These are phyloP conservation scores for Caranx ignobilis DNA, from an alignment of 2,113 vertebrate genomes.

Conservation along the genomic window DNA sequence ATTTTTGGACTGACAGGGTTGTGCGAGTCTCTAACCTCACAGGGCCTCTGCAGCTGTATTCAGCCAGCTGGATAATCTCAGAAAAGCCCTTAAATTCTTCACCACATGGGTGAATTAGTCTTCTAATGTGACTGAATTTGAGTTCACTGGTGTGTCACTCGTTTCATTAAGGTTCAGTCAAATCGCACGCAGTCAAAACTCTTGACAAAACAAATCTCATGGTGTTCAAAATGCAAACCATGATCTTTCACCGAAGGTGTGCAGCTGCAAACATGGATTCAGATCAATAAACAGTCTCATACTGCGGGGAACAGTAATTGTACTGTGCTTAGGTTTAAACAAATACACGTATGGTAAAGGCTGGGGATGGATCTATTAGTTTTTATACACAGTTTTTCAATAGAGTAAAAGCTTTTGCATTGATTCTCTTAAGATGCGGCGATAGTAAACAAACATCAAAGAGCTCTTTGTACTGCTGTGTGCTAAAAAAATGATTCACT, in stretches of 20 bases:
- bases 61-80: neutral
- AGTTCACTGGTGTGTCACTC: neutral
- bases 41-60: neutral
- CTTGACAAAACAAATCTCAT: neutral
- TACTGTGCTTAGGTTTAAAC: neutral
- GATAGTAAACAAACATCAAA: neutral
- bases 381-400: neutral
- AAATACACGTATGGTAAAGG: neutral
- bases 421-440: neutral
- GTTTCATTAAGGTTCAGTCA: neutral
- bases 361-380: neutral
- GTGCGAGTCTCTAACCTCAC: neutral
- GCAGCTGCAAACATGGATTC: neutral
- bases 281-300: neutral
- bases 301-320: neutral
- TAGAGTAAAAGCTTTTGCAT: neutral
- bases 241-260: neutral
- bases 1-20: neutral
- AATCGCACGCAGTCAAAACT: neutral
- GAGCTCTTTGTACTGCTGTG: conserved; percentile 15
- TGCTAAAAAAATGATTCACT: conserved; percentile 16
- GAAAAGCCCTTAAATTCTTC: neutral
- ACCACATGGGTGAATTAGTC: neutral
- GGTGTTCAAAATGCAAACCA: conserved; percentile 6
- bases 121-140: neutral